Base-by-base conservation (phyloP, 2,113 vertebrate species). In the Ameiurus melas region DNA sequence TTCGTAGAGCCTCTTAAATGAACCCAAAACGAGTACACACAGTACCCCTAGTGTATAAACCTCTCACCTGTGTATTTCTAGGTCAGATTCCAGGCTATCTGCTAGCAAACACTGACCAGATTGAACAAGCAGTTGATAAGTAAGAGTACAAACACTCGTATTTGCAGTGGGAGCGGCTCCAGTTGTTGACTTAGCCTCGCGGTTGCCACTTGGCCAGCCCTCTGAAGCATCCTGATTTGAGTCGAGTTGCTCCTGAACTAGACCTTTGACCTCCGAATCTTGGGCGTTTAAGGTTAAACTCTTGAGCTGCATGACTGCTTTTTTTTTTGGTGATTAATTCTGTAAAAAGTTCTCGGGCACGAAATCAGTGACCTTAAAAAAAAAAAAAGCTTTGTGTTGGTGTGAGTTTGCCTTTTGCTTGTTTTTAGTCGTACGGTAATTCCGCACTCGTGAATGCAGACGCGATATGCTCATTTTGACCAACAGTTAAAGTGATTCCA, bases 321-420 rank as follows among this genome's bases (percentile, higher is more conserved):
- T 47, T 43, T 43, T 43, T 47, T 47, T 47, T 47, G 5, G 43
- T 47, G 43, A 47, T 47, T 47, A 47, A 47, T 47, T 47, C 43
- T 47, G 43, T 47, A 7, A 7, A 47, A 47, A 17, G 33, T 60
- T 60, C 71, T 68, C 5, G 17, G 14, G 47, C 51, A 77, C 43
- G 75, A 90, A 75, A 90, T 90, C 90, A 90, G 47, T 92, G 93
- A 93, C 94, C 89, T 22, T 22, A 77, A 79, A 91, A 91, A 92
- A 71, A 71, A 53, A 43, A 47, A 47, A 47, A 55, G 79, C 71
- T 79, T 82, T 85, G n/a, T 39, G 51, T 55, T 87, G 82, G 73
- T 27, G 4, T 84, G 83, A 43, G 33, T 88, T 58, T 55, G 79
- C 36, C 84, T 84, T 88, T 58, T 55, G 83, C 36, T 80, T 84